Percentiles rank a stretch among this genome's conserved stretches.
These are phyloP conservation scores for Cardiocondyla obscurior DNA, from an alignment of 1,140 invertebrate species.

Conservation along the genomic window DNA sequence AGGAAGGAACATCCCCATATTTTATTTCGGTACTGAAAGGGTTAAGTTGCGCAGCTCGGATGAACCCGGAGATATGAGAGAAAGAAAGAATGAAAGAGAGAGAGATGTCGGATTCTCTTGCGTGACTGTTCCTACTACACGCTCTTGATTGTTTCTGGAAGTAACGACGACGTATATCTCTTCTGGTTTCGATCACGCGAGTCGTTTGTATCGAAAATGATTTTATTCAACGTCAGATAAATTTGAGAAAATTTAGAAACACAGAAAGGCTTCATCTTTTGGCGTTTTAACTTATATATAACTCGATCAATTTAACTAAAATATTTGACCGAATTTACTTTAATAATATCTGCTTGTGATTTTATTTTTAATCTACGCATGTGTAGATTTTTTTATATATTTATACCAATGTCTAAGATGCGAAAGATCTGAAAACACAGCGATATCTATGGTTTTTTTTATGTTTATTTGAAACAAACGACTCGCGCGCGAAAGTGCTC, in stretches of 20 bases:
- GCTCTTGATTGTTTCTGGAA: slow-evolving; percentile 31
- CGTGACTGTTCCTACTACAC: slow-evolving; percentile 55
- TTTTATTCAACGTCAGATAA: neutral
- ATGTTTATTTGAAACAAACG: neutral
- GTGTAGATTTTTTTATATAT: too few relatives aligned
- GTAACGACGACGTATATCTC: slow-evolving; percentile 26
- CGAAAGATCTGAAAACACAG: neutral
- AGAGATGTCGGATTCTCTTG: slow-evolving; percentile 36
- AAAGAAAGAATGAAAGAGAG: neutral
- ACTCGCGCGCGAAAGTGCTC: slow-evolving; percentile 43
- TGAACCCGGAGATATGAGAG: neutral
- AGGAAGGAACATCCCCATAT: neutral
- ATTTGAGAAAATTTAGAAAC: neutral
- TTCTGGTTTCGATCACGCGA: slow-evolving; percentile 21
- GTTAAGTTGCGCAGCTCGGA: slow-evolving; percentile 26
- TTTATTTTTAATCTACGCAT: neutral
- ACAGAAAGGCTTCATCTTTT: neutral
- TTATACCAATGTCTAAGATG: neutral
- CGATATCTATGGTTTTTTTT: neutral
- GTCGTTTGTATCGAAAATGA: slow-evolving; percentile 19
- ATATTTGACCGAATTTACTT: neutral
- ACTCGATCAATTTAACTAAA: neutral
- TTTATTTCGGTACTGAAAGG: slow-evolving; percentile 46
- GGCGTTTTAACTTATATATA: neutral
- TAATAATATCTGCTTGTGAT: neutral